Evolutionary conservation across 2,888 invertebrate species (phyloP).

Genomic region (Acleris cristana): DNA sequence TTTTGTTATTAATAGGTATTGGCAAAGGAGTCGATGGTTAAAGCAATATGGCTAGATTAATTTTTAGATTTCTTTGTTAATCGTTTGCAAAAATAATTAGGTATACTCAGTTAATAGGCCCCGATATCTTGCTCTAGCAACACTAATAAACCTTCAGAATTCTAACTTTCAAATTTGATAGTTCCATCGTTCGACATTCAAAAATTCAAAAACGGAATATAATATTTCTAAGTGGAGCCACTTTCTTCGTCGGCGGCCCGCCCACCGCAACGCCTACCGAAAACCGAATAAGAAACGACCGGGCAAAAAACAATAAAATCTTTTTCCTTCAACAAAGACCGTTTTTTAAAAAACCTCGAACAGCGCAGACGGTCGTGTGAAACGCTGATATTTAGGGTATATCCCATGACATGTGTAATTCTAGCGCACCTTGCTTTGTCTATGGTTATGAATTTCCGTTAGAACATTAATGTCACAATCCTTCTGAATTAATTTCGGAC

Average conservation of each 20-base stretch:
- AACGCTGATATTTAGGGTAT: conserved; percentile 9
- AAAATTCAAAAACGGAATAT: conserved; percentile 12
- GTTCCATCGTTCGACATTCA: neutral
- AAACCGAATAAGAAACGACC: conserved; percentile 68
- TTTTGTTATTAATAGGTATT: too few species aligned
- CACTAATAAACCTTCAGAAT: too few species aligned
- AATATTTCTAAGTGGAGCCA: conserved; percentile 49
- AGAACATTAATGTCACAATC: too few species aligned
- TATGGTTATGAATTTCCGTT: neutral
- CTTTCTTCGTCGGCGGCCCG: conserved; percentile 57
- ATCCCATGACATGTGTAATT: neutral
- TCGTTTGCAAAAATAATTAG: too few species aligned
- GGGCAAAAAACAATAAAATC: conserved; percentile 76
- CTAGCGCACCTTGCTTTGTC: neutral
- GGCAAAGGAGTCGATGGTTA: too few species aligned
- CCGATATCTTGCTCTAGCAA: too few species aligned
- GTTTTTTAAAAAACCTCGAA: conserved; percentile 52
- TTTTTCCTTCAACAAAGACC: conserved; percentile 61
- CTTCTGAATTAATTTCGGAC: too few species aligned
- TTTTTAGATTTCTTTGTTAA: too few species aligned
- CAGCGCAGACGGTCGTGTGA: conserved; percentile 50
- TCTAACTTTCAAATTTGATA: too few species aligned
- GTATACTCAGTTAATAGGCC: too few species aligned
- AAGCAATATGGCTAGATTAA: too few species aligned
- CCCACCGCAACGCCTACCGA: conserved; percentile 78